Evolutionary conservation across 2,113 vertebrate genomes (phyloP).

Genomic region (Pontoporia blainvillei): DNA sequence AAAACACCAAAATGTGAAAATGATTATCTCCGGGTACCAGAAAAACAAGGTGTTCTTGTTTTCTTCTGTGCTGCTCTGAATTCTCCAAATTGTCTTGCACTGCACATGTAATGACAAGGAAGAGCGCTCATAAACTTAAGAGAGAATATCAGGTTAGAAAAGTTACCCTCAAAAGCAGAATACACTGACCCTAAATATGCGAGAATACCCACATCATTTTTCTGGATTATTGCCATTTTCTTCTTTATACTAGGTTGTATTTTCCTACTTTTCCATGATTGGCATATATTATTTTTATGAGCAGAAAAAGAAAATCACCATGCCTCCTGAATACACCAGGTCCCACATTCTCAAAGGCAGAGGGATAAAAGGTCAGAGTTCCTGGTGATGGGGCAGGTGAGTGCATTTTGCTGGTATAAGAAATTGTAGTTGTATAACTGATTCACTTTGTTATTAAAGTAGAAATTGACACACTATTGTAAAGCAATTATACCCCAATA

Average conservation of each 20-base stretch:
- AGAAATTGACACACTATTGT: too few species aligned
- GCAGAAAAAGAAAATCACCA: conserved; percentile 36
- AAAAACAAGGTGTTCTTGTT: not conserved
- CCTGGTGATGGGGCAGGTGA: not conserved
- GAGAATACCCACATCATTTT: conserved; percentile 10
- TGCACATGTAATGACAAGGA: conserved; percentile 10
- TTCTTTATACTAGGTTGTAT: conserved; percentile 29
- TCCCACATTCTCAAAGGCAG: not conserved
- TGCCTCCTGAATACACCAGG: not conserved
- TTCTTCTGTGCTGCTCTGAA: conserved; percentile 27
- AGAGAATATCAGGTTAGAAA: conserved; percentile 53
- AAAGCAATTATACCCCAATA: too few species aligned
- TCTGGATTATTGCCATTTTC: conserved; percentile 44
- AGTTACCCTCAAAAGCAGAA: conserved; percentile 17
- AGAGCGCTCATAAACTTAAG: conserved; percentile 40
- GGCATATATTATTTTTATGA: conserved; percentile 35
- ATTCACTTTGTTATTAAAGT: too few species aligned
- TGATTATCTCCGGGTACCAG: conserved; percentile 7
- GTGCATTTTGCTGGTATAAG: not conserved
- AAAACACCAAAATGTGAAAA: conserved; percentile 47
- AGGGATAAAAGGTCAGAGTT: not conserved
- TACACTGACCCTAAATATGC: not conserved
- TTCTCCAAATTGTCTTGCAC: conserved; percentile 22
- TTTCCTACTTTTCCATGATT: conserved; percentile 21
- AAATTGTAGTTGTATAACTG: not conserved